Evolutionary conservation across 2,888 invertebrate genomes (phyloP), one percentile per base, ranked within the genome.

Genomic region (Taphrorychus bicolor): DNA sequence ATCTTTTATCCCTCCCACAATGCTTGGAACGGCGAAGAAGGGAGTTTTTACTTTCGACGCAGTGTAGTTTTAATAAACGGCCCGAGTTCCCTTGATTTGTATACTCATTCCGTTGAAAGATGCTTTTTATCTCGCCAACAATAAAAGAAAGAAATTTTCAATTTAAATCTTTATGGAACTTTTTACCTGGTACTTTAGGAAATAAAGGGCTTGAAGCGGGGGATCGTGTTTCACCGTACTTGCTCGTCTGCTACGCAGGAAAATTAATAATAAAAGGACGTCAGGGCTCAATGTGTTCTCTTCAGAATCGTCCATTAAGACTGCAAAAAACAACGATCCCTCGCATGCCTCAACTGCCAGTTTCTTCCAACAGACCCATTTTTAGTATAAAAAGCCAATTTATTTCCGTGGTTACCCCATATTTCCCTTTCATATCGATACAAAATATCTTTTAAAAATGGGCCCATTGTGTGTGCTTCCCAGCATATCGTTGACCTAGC

Each of bases 401-500:
- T 66, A 66, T 61, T 60, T 66, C 57, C 57, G 41, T 16, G 49
- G 60, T 51, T 40, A 48, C 53, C 65, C 62, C 51, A 60, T 49
- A 66, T 60, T 66, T 66, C 45, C 42, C 60, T 57, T 66, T 61
- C 42, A 57, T 66, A 66, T 66, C 60, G 66, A 66, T 60, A 60
- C 60, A 66, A 57, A 61, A 56, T 51, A 60, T 57, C 41, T 54
- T 51, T 56, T 51, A 65, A 56, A 60, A 66, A 60, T 60, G 57
- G 42, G 66, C 42, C 53, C 40, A 45, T 60, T 51, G 49, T 59
- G 64, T 16, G 14, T 22, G 18, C 17, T 23, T 49, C 53, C 32
- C 49, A 49, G 49, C 65, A 65, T 65, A 65, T 52, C 54, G 54
- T 58, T 54, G 59, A 65, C 48, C 48, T 54, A 22, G 40, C 9